Conservation (phyloP, 2,797 vertebrate genomes). For the Poeciliopsis presidionis region DNA sequence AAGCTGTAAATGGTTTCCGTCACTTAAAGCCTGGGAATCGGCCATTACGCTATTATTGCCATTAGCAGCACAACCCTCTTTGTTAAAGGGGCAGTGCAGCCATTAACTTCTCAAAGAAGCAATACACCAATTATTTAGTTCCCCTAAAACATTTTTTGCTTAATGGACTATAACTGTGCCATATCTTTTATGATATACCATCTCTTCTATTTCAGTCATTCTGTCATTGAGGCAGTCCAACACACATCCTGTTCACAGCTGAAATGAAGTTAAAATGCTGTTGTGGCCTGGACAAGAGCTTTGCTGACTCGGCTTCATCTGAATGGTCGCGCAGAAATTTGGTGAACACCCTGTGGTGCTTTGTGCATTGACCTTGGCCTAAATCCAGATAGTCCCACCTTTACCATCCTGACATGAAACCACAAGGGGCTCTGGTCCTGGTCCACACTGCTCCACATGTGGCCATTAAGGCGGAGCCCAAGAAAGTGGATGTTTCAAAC, state of each 20-base stretch:
- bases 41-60: constrained; percentile 49
- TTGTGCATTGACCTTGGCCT: constrained; percentile 57
- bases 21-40: constrained; percentile 49
- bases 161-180: neutral
- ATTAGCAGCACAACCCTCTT: constrained; percentile 65
- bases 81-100: constrained; percentile 62
- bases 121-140: constrained; percentile 30
- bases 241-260: constrained; percentile 30
- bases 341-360: constrained; percentile 37
- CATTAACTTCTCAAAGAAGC: constrained; percentile 43
- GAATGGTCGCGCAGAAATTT: constrained; percentile 71
- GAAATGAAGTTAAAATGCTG: constrained; percentile 65
- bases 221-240: constrained; percentile 24
- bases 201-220: constrained; percentile 47
- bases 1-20: constrained; percentile 52
- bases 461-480: constrained; percentile 22
- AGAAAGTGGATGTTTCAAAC: neutral
- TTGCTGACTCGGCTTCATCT: constrained; percentile 75
- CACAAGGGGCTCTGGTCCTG: constrained; percentile 15
- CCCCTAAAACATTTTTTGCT: constrained; percentile 6
- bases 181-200: constrained; percentile 35
- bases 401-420: constrained; percentile 56
- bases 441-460: constrained; percentile 10
- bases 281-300: constrained; percentile 59
- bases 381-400: constrained; percentile 59